Conservation (phyloP, 2,797 vertebrate species). For the Mionectes olivaceus region DNA sequence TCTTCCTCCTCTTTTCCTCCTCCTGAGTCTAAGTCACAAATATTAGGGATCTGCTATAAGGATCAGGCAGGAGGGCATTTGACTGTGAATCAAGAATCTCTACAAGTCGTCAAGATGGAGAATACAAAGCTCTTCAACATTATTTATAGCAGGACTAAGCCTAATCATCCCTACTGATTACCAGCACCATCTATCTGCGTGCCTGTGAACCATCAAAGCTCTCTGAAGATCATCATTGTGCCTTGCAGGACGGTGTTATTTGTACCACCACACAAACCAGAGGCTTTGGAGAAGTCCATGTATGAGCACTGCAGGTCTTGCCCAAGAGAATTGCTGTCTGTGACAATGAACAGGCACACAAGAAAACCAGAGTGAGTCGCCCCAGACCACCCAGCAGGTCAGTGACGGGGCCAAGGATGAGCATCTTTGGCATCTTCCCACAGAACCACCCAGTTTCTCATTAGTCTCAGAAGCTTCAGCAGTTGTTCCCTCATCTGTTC, state of each 20-base stretch:
- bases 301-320: background rate
- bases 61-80: background rate
- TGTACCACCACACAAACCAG: background rate
- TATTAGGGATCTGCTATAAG: background rate
- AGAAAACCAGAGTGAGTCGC: background rate
- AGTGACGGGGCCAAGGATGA: background rate
- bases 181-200: background rate
- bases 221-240: background rate
- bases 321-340: background rate
- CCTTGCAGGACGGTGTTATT: background rate
- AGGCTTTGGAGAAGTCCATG: background rate
- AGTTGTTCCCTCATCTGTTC: background rate
- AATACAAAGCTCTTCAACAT: background rate
- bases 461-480: background rate
- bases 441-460: background rate
- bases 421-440: background rate
- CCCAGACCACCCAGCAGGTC: background rate
- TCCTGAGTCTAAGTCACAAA: background rate
- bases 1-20: background rate
- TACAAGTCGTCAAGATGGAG: background rate
- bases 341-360: rapidly evolving
- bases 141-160: background rate
- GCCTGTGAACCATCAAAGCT: background rate
- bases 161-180: background rate
- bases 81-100: background rate